Base-by-base conservation (phyloP, 2,797 vertebrate species). In the Poliocrania exsul region DNA sequence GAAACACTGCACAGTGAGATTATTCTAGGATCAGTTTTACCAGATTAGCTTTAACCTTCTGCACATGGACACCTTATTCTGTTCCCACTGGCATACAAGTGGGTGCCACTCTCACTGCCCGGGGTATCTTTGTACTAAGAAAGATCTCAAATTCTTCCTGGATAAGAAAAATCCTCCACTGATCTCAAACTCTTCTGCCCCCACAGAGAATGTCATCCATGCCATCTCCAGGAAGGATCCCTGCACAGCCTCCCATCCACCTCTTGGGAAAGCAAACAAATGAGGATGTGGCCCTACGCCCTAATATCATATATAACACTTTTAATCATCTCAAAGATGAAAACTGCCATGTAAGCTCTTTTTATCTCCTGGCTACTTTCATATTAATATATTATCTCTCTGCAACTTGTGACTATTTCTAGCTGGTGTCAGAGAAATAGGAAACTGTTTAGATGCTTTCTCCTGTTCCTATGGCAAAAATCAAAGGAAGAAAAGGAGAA, bases 331-430 rank as follows among this genome's bases (percentile, higher is more conserved):
- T 62, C 92, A 81, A 71, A 24, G 49, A 64, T 44, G 67, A 91
- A 93, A 96, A 94, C 20, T 93, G 92, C 87, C 11, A 6, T 6
- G 35, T 90, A 90, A 96, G 93, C 89, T 92, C 72, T 93, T 94
- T 96, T 86, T 75, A 74, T 85, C 88, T 96, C 80, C 91, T 93
- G 70, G 92, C 60, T 94, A 90, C 62, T 79, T 96, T 81, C n/a
- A 23, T 90, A 88, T 94, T 96, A 93, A 97, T 96, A 75, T 79
- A 96, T 95, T 95, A 94, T 79, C 80, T 95, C 77, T 51, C 86
- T 79, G 80, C 62, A 94, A 92, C 90, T 95, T 2, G 0, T 88
- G 88, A 93, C 92, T 84, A 86, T 51, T 92, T 93, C 80, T 70
- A 96, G 75, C 95, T 73, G 56, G 70, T 24, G 53, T 87, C 71